Evolutionary conservation across 1,140 invertebrate species (phyloP).

Genomic region (Drosophila nigromelanica): DNA sequence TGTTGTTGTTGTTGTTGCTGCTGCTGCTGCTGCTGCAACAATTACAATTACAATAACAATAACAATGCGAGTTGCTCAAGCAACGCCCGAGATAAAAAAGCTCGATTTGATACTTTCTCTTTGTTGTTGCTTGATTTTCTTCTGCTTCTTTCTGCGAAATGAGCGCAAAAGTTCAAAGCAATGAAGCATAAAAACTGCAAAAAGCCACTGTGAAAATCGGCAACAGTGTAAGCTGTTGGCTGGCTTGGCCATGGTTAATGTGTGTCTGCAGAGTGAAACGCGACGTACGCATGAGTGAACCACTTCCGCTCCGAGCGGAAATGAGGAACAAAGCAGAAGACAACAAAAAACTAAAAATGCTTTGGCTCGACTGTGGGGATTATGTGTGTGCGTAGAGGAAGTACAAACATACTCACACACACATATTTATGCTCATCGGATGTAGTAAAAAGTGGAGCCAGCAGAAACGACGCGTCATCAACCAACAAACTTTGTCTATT

Average conservation of each 20-base stretch:
- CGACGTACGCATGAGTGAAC: conserved; percentile 72
- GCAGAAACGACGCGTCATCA: conserved; percentile 56
- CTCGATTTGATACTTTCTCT: conserved; percentile 68
- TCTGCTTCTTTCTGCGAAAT: conserved; percentile 39
- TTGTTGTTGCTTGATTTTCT: conserved; percentile 51
- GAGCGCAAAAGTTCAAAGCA: conserved; percentile 80
- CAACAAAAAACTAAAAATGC: conserved; percentile 37
- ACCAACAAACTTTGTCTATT: conserved; percentile 37
- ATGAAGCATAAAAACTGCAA: conserved; percentile 72
- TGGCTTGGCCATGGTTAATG: conserved; percentile 31
- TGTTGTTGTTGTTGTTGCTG: conserved; percentile 5
- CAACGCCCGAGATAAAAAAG: conserved; percentile 23
- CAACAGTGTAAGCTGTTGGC: conserved; percentile 45
- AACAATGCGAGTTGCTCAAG: conserved; percentile 40
- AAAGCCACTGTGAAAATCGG: conserved; percentile 56
- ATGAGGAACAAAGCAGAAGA: conserved; percentile 64
- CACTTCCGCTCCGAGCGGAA: conserved; percentile 78
- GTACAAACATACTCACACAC: conserved; percentile 16
- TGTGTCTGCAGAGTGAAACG: conserved; percentile 55
- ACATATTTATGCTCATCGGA: conserved; percentile 26
- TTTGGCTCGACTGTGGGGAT: conserved; percentile 28
- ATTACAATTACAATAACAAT: conserved; percentile 52
- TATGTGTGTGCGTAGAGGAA: conserved; percentile 64
- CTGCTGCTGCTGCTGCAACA: conserved; percentile 16
- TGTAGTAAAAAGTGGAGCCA: conserved; percentile 37